phyloP scores from a whole-genome alignment of 2,888 invertebrate genomes.

The Sminthurides aquaticus region DNA sequence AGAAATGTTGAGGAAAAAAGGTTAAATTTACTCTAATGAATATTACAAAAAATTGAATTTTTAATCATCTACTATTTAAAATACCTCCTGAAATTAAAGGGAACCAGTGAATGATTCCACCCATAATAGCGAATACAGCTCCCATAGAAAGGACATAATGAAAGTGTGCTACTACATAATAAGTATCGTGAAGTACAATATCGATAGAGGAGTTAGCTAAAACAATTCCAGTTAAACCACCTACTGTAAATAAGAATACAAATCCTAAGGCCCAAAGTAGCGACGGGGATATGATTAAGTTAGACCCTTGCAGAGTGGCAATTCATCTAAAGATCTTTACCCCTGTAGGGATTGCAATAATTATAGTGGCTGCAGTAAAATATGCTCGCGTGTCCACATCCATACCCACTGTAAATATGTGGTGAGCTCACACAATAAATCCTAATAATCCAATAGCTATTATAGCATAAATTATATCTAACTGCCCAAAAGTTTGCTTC shows the following conservation, averaged over 20 bases:
- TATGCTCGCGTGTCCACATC: conserved; percentile 76
- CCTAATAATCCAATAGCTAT: conserved; percentile 71
- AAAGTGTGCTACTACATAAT: conserved; percentile 75
- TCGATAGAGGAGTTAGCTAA: conserved; percentile 69
- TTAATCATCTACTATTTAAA: conserved; percentile 56
- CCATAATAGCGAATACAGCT: conserved; percentile 70
- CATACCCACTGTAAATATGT: conserved; percentile 77
- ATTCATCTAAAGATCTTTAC: conserved; percentile 77
- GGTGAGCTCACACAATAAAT: conserved; percentile 77
- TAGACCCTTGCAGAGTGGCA: conserved; percentile 60
- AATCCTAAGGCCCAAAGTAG: conserved; percentile 65
- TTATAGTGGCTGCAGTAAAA: conserved; percentile 75
- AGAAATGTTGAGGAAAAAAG: conserved; percentile 72
- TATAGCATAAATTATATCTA: conserved; percentile 80
- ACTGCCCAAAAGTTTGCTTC: conserved; percentile 62
- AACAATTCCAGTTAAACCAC: conserved; percentile 58
- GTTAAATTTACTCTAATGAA: conserved; percentile 71
- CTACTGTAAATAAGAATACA: conserved; percentile 68
- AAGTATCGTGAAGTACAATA: conserved; percentile 71
- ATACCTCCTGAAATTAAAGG: conserved; percentile 59
- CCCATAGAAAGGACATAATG: conserved; percentile 74
- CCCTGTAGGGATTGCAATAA: conserved; percentile 78
- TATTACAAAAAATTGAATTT: conserved; percentile 63
- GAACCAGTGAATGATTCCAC: conserved; percentile 64
- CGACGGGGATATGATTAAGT: conserved; percentile 55